These are phyloP conservation scores for Crotalus helleri DNA, from an alignment of 2,113 vertebrate genomes.

Conservation along the genomic window DNA sequence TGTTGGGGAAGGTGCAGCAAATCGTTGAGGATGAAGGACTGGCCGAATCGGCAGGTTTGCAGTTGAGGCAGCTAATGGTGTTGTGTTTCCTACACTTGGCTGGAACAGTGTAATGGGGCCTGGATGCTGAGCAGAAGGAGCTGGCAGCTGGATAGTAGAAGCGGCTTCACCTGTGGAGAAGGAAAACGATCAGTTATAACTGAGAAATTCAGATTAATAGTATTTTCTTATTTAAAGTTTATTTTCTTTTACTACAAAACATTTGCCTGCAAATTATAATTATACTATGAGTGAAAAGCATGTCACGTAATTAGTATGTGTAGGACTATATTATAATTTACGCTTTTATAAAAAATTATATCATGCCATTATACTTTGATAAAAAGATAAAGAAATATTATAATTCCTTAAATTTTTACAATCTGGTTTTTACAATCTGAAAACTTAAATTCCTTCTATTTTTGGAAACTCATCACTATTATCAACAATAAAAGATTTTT, in stretches of 20 bases:
- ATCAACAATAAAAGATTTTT: neutral
- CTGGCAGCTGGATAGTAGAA: slow-evolving; percentile 54
- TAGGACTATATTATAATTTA: neutral
- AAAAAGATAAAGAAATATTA: neutral
- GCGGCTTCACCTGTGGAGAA: slow-evolving; percentile 65
- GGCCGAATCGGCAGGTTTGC: slow-evolving; percentile 51
- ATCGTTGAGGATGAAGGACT: slow-evolving; percentile 52
- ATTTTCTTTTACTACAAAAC: neutral
- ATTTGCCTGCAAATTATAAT: neutral
- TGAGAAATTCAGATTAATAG: neutral
- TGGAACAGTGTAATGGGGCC: slow-evolving; percentile 69
- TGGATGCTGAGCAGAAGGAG: slow-evolving; percentile 59
- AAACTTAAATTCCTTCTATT: neutral
- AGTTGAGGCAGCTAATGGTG: slow-evolving; percentile 57
- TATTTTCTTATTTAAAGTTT: slow-evolving; percentile 5
- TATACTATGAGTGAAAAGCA: neutral
- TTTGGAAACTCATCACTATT: neutral
- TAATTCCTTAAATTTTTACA: neutral
- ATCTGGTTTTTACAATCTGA: neutral
- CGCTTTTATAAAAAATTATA: neutral
- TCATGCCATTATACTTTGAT: neutral
- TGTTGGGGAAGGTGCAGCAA: slow-evolving; percentile 56
- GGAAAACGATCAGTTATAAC: slow-evolving; percentile 40
- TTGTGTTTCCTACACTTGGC: slow-evolving; percentile 56
- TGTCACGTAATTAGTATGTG: neutral